phyloP scores from a whole-genome alignment of 2,797 vertebrate genomes.

The Etheostoma nigrum region DNA sequence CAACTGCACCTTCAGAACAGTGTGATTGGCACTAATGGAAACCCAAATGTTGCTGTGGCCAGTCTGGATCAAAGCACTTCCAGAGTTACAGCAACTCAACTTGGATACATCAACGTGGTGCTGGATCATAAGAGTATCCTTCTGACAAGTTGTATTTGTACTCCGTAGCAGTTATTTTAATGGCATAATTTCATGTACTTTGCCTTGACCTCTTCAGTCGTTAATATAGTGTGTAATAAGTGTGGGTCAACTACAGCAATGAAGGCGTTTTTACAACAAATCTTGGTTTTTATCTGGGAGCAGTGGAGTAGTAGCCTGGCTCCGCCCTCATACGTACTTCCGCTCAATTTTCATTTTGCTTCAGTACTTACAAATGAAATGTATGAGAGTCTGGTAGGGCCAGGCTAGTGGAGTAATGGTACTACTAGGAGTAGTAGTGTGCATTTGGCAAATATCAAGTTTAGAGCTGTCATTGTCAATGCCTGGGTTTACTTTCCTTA shows the following conservation, averaged over 20 bases:
- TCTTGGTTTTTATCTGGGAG: background rate
- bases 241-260: slow-evolving; percentile 1
- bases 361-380: no score
- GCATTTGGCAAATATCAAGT: background rate
- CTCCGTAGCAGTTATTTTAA: background rate
- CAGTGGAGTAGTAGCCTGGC: background rate
- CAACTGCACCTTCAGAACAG: slow-evolving; percentile 93
- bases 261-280: background rate
- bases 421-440: background rate
- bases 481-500: slow-evolving; percentile 64
- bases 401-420: background rate
- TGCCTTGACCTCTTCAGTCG: background rate
- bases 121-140: slow-evolving; percentile 89
- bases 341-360: no score
- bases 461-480: background rate
- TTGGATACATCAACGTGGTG: slow-evolving; percentile 85
- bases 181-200: slow-evolving; percentile 9
- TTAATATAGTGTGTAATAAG: background rate
- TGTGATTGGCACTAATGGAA: slow-evolving; percentile 74
- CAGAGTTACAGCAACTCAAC: slow-evolving; percentile 77
- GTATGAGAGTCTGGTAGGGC: no score
- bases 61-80: slow-evolving; percentile 85
- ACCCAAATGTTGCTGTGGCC: slow-evolving; percentile 81
- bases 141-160: slow-evolving; percentile 13
- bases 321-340: no score